phyloP scores from a whole-genome alignment of 2,797 vertebrate species.

The Megaceryle alcyon region DNA sequence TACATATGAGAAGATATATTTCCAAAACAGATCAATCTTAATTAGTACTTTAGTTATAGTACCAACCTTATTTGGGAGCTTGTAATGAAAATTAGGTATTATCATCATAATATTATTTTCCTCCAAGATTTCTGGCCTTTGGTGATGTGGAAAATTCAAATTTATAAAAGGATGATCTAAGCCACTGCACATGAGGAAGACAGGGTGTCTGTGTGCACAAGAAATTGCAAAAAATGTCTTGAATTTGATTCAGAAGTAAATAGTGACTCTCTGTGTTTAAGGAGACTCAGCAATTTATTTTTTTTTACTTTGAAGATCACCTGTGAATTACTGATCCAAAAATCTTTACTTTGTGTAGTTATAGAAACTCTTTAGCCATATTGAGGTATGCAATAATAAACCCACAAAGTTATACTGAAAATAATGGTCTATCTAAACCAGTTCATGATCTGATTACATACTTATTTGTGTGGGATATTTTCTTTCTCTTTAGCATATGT shows the following conservation, averaged over 20 bases:
- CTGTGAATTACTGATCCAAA: not conserved
- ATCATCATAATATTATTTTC: not conserved
- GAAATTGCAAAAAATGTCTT: not conserved
- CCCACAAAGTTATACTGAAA: not conserved
- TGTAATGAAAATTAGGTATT: not conserved
- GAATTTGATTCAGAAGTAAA: not conserved
- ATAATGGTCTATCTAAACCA: not conserved
- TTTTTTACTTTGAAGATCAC: not conserved
- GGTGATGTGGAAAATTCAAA: not conserved
- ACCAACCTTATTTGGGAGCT: not conserved
- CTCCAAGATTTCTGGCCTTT: not conserved
- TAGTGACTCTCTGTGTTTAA: not conserved
- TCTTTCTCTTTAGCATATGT: not conserved
- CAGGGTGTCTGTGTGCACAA: not conserved
- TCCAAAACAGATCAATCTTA: not conserved
- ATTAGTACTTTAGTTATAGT: not conserved
- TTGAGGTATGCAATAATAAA: rapidly evolving
- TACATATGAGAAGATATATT: not conserved
- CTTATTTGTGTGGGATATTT: not conserved
- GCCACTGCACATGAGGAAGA: not conserved
- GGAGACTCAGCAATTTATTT: not conserved
- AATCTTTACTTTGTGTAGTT: not conserved
- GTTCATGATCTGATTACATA: not conserved
- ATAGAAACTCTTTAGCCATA: not conserved
- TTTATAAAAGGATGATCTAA: not conserved